Conservation (phyloP, 2,797 vertebrate genomes). For the Sebastes steindachneri region DNA sequence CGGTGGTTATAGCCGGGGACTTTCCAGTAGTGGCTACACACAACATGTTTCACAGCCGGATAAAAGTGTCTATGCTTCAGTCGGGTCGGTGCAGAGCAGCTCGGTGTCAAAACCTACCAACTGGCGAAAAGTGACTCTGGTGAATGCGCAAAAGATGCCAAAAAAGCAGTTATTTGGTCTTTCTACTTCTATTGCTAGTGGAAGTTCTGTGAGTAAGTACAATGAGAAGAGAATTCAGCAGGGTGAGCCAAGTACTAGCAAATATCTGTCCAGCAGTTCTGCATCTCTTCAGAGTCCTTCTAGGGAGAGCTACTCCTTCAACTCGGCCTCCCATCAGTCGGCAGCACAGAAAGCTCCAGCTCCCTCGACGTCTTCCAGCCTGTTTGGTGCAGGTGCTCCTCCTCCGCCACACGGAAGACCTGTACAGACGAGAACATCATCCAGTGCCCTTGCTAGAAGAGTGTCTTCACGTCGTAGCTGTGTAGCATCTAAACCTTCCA, state of each 20-base stretch:
- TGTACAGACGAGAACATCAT: neutral
- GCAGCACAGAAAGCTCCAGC: neutral
- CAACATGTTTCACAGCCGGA: neutral
- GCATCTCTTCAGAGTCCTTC: neutral
- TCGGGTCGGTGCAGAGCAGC: neutral
- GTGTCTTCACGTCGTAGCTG: neutral
- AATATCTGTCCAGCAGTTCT: neutral
- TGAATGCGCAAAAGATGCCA: neutral
- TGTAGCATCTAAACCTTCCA: neutral
- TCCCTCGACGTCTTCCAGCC: neutral
- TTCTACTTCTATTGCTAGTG: constrained; percentile 7
- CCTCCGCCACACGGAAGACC: rapidly evolving
- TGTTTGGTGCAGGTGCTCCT: neutral
- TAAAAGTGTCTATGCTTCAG: neutral
- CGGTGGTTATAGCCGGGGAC: neutral
- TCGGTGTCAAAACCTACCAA: neutral
- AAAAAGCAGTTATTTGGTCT: rapidly evolving
- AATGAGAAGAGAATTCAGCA: neutral
- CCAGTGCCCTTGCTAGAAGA: neutral
- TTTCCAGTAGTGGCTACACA: neutral
- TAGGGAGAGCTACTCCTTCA: neutral
- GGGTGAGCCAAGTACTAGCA: rapidly evolving
- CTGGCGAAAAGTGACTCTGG: rapidly evolving
- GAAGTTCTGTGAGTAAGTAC: neutral
- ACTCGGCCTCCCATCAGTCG: neutral